Percentiles rank a stretch among this genome's conserved stretches.
Evolutionary conservation across 2,113 vertebrate genomes (phyloP).

Genomic region (Dipodomys spectabilis): DNA sequence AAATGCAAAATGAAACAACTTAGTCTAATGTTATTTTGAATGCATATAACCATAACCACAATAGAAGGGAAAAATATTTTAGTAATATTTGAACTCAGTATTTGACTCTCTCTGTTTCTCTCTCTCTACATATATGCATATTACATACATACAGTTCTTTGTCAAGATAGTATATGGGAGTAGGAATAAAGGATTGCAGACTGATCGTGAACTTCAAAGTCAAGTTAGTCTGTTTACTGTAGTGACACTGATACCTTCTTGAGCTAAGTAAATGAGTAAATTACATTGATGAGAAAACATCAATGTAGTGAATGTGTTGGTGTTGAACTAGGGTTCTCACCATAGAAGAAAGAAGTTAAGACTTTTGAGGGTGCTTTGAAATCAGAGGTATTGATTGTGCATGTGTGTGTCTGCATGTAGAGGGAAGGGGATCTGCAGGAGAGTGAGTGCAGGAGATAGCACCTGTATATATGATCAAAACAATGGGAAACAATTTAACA

Average conservation of each 20-base stretch:
- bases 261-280: neutral
- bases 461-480: neutral
- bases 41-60: neutral
- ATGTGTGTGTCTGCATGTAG: rapidly evolving
- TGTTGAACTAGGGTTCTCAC: neutral
- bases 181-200: conserved; percentile 7
- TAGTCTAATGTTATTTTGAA: conserved; percentile 16
- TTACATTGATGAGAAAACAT: too few relatives aligned
- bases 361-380: neutral
- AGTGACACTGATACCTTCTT: neutral
- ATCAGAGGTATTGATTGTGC: neutral
- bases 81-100: neutral
- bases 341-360: neutral
- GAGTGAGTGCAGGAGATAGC: neutral
- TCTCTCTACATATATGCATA: too few relatives aligned
- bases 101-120: neutral
- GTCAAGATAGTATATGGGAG: neutral
- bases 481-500: neutral
- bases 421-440: neutral
- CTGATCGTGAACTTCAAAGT: neutral
- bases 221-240: neutral
- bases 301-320: neutral
- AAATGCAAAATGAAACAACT: neutral
- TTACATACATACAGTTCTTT: neutral
- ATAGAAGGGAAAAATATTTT: neutral